A percentile compares a stretch with the other conserved stretches of the same genome.
Evolutionary conservation across 2,113 vertebrate species (phyloP).

Genomic region (Nibea coibor): DNA sequence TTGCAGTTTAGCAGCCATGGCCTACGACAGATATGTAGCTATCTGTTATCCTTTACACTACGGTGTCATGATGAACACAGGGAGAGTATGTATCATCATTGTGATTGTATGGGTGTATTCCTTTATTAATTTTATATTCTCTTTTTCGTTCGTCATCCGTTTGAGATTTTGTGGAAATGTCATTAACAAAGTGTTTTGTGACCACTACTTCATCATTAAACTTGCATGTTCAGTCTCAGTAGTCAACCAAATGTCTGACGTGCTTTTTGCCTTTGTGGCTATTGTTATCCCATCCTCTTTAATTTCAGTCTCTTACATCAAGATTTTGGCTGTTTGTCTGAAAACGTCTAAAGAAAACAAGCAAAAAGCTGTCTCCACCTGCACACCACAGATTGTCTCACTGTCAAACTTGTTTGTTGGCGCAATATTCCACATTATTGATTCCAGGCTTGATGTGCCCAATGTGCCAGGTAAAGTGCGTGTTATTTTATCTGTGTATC

Average conservation of each 20-base stretch:
- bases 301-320: conserved; percentile 37
- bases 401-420: too few species aligned
- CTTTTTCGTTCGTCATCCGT: conserved; percentile 1
- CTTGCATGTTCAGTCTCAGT: conserved; percentile 26
- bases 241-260: neutral
- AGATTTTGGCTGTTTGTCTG: conserved; percentile 37
- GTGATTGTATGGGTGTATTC: conserved; percentile 29
- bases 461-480: too few species aligned
- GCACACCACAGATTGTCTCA: conserved; percentile 1
- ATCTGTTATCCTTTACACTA: conserved; percentile 47
- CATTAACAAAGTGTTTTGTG: conserved; percentile 53
- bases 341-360: conserved; percentile 18
- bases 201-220: conserved; percentile 41
- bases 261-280: neutral
- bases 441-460: too few species aligned
- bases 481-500: too few species aligned
- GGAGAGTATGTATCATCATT: conserved; percentile 16
- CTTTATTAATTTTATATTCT: neutral
- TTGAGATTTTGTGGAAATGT: conserved; percentile 30
- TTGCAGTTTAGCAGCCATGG: conserved; percentile 51
- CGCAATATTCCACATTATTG: too few species aligned
- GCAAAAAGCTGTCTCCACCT: conserved; percentile 46
- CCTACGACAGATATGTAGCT: conserved; percentile 40
- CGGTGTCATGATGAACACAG: conserved; percentile 24
- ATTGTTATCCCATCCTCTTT: conserved; percentile 16